These are phyloP conservation scores for Geophilus truncorum DNA, from an alignment of 2,888 invertebrate genomes.

Conservation along the genomic window DNA sequence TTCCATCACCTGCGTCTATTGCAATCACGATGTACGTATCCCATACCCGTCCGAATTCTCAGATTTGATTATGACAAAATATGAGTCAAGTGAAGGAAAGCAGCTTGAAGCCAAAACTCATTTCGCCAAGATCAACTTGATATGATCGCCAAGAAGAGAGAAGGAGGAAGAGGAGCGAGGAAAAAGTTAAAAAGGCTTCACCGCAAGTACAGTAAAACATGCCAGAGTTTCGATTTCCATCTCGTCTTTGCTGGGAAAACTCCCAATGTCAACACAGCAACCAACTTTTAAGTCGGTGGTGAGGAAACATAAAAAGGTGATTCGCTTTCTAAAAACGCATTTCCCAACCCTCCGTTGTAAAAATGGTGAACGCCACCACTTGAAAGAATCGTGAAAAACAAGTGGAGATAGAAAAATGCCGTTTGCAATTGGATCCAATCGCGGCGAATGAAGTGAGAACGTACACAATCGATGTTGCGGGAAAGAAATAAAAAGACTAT, in stretches of 20 bases:
- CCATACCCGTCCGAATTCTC: neutral
- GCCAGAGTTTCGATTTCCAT: neutral
- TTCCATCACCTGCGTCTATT: neutral
- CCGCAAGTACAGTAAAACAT: neutral
- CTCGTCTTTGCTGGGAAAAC: neutral
- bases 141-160: neutral
- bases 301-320: neutral
- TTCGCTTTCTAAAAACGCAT: neutral
- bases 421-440: conserved; percentile 22
- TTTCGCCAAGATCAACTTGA: conserved; percentile 21
- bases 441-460: conserved; percentile 10
- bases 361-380: neutral
- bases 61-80: conserved; percentile 24
- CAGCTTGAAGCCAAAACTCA: conserved; percentile 27
- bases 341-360: neutral
- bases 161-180: neutral
- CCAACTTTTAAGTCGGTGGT: neutral
- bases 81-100: conserved; percentile 20
- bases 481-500: conserved; percentile 12
- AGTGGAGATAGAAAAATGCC: conserved; percentile 6
- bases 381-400: conserved; percentile 20
- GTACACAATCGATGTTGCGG: neutral
- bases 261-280: neutral
- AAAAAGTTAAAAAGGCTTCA: neutral
- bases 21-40: neutral